phyloP scores from a whole-genome alignment of 2,113 vertebrate genomes.

The Meriones unguiculatus region DNA sequence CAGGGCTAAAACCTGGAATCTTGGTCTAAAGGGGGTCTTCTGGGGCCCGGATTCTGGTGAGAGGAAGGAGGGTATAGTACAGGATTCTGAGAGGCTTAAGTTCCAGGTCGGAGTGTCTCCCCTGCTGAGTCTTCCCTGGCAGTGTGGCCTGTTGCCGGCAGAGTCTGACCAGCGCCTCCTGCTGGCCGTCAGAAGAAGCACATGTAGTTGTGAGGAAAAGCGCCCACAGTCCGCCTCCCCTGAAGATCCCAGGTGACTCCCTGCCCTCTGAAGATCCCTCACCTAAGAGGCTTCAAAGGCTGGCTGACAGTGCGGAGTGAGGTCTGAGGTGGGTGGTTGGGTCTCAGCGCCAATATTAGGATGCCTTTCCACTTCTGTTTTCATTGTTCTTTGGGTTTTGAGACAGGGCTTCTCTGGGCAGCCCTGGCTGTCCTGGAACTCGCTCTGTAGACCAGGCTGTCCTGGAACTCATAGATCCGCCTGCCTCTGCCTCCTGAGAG shows the following conservation, averaged over 20 bases:
- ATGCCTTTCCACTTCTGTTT: background rate
- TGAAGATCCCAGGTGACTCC: background rate
- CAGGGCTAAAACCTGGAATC: no score
- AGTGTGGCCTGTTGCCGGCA: background rate
- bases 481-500: background rate
- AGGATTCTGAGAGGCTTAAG: no score
- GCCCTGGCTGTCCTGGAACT: background rate
- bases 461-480: background rate
- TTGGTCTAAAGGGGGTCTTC: background rate
- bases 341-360: background rate
- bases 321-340: accelerated
- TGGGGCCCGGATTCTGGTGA: background rate
- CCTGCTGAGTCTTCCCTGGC: background rate
- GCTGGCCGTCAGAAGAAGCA: background rate
- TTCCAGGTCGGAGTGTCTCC: background rate
- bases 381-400: no score
- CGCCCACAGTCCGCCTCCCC: accelerated
- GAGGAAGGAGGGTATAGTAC: background rate
- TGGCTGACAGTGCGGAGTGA: slow-evolving; percentile 52
- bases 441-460: background rate
- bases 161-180: background rate
- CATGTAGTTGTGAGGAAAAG: background rate
- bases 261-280: background rate
- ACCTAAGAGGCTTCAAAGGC: background rate
- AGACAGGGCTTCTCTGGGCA: background rate